Base-by-base conservation (phyloP, 2,113 vertebrate species). In the Nibea albiflora region DNA sequence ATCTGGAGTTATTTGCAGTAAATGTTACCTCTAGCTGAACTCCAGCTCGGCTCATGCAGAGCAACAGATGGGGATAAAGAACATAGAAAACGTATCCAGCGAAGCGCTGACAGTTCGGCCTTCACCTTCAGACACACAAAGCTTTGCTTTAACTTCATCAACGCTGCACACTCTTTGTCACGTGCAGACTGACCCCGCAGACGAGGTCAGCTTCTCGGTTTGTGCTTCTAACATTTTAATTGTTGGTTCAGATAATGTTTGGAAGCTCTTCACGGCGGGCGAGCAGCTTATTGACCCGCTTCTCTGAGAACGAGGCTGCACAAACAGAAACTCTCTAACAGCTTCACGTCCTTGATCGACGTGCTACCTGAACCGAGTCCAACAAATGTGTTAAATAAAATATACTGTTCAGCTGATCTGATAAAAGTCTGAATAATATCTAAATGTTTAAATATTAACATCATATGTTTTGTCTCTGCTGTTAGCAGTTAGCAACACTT, bases 11-110 rank as follows among this genome's bases (percentile, higher is more conserved):
- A 42, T 35, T 53, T 11, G 1, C 53, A 68, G 70, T 44, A n/a
- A 63, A 53, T 24, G 47, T 71, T 73, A 50, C 58, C 68, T 66
- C 47, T 9, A 42, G 46, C 35, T 83, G 58, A 88, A 73, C 58
- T 71, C 20, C 54, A 53, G 49, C 54, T 77, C n/a, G 11, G 31
- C 60, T 68, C 63, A 16, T 19, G 47, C 62, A 28, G 82, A 42
- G 73, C 73, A 70, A 64, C 74, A 83, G 75, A 82, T 71, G 70
- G 58, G 17, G 80, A 62, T 54, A 1, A 56, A 85, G 77, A 67
- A 42, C 26, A 31, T 0, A n/a, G 26, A 22, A 65, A 26, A 63
- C 52, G 22, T 0, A 56, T 47, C 28, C 64, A 42, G 3, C 6
- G 14, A 52, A 9, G 49, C 16, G 3, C 10, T 42, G 76, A 66